Conservation (phyloP, 1,140 invertebrate genomes). For the Cotesia glomerata region DNA sequence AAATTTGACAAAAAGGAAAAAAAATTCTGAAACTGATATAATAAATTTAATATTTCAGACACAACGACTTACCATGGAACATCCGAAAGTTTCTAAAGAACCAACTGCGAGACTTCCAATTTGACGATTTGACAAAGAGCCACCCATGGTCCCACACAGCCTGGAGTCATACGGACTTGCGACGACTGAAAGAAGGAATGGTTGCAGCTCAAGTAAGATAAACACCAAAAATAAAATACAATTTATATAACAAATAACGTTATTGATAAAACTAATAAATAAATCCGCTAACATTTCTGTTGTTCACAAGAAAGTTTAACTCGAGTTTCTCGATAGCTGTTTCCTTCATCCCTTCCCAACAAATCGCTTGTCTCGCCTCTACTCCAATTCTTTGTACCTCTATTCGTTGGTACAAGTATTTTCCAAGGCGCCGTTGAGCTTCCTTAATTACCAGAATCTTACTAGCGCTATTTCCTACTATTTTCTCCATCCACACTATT, state of each 20-base stretch:
- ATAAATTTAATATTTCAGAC: conserved; percentile 67
- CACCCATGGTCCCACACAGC: conserved; percentile 78
- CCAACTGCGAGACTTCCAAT: conserved; percentile 81
- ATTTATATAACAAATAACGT: too few species aligned
- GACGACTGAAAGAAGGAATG: conserved; percentile 76
- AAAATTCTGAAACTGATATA: neutral
- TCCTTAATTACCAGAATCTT: conserved; percentile 20
- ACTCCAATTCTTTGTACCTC: neutral
- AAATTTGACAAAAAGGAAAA: too few species aligned
- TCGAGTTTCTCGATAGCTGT: neutral
- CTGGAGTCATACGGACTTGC: conserved; percentile 85
- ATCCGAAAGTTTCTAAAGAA: conserved; percentile 87
- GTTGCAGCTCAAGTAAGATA: conserved; percentile 81
- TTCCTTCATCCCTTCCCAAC: neutral
- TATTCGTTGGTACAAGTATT: neutral
- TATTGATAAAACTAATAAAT: neutral
- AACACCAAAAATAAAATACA: neutral
- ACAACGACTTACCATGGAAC: conserved; percentile 92
- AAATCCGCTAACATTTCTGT: conserved; percentile 4
- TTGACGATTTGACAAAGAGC: conserved; percentile 76
- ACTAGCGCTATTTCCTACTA: conserved; percentile 7
- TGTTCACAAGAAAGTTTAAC: neutral
- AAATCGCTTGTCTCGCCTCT: neutral
- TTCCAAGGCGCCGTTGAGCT: neutral
- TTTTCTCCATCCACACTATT: neutral